Percentiles rank a stretch among this genome's conserved stretches.
Evolutionary conservation across 2,888 invertebrate genomes (phyloP).

Genomic region (Epinotia nisella): DNA sequence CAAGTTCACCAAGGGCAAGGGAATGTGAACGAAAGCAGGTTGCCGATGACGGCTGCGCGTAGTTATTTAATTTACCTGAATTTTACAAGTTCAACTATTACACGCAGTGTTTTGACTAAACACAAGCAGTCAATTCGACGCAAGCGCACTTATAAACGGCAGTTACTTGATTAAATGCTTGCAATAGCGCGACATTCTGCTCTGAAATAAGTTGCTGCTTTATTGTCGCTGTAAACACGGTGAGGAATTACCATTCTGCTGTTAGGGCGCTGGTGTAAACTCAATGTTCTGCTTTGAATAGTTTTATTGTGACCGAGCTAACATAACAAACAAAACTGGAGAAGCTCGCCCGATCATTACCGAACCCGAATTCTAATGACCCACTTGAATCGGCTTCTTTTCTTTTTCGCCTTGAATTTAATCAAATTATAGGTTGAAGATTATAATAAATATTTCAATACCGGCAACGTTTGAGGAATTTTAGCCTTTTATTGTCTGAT

Average conservation of each 20-base stretch:
- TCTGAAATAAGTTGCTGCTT: not conserved
- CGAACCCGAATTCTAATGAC: slow-evolving; percentile 80
- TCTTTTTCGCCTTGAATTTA: slow-evolving; percentile 79
- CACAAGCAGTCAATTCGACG: not conserved
- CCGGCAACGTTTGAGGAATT: slow-evolving; percentile 82
- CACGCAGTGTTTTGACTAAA: slow-evolving; percentile 15
- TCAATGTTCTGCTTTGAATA: slow-evolving; percentile 8
- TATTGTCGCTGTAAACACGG: not conserved
- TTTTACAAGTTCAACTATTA: slow-evolving; percentile 36
- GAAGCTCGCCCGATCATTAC: slow-evolving; percentile 79
- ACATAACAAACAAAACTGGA: slow-evolving; percentile 76
- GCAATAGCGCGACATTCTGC: not conserved
- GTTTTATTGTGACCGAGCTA: slow-evolving; percentile 52
- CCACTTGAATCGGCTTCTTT: slow-evolving; percentile 77
- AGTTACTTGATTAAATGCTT: not conserved
- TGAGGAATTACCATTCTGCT: not conserved
- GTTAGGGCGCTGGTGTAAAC: not conserved
- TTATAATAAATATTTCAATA: slow-evolving; percentile 85
- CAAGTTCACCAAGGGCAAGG: slow-evolving; percentile 43
- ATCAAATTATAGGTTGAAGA: slow-evolving; percentile 84
- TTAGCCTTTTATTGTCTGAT: slow-evolving; percentile 79
- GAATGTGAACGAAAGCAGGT: slow-evolving; percentile 42
- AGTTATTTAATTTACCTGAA: slow-evolving; percentile 68
- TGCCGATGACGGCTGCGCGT: slow-evolving; percentile 54
- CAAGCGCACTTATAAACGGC: not conserved